phyloP scores from a whole-genome alignment of 1,140 invertebrate species.

The Drosophila willistoni region DNA sequence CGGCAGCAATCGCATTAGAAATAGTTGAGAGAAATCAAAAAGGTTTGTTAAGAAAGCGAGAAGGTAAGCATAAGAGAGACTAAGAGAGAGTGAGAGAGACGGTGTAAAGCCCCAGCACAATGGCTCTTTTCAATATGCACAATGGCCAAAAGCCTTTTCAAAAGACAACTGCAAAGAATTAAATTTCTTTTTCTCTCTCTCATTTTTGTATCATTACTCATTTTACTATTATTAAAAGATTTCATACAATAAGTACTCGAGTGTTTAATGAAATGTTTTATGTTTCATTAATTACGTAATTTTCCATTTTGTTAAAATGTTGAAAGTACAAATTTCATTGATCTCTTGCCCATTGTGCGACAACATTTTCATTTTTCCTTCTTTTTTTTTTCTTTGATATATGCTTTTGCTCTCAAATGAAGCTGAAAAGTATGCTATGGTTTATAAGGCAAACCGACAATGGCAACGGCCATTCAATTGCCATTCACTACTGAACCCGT shows the following conservation, averaged over 20 bases:
- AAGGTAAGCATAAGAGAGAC: too few species aligned
- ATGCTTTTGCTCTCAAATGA: slow-evolving; percentile 72
- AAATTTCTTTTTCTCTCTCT: slow-evolving; percentile 53
- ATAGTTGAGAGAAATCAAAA: slow-evolving; percentile 79
- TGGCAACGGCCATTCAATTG: slow-evolving; percentile 56
- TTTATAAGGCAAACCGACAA: slow-evolving; percentile 46
- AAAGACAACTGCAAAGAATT: slow-evolving; percentile 43
- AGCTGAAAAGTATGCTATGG: slow-evolving; percentile 71
- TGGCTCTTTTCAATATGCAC: slow-evolving; percentile 24
- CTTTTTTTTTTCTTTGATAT: slow-evolving; percentile 48
- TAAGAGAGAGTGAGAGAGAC: slow-evolving; percentile 1
- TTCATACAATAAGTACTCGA: neutral
- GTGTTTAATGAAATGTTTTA: neutral
- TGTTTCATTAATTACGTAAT: slow-evolving; percentile 8
- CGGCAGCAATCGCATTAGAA: slow-evolving; percentile 77
- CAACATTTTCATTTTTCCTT: neutral
- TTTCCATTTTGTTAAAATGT: too few species aligned
- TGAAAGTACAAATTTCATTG: neutral
- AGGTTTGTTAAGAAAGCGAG: slow-evolving; percentile 59
- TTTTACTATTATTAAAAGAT: slow-evolving; percentile 7
- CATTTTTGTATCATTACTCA: slow-evolving; percentile 12
- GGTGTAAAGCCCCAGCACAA: neutral
- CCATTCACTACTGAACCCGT: slow-evolving; percentile 18
- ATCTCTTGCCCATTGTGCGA: slow-evolving; percentile 38
- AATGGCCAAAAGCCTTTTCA: slow-evolving; percentile 55